Conservation (phyloP, 1,140 invertebrate genomes). For the Formica exsecta region DNA sequence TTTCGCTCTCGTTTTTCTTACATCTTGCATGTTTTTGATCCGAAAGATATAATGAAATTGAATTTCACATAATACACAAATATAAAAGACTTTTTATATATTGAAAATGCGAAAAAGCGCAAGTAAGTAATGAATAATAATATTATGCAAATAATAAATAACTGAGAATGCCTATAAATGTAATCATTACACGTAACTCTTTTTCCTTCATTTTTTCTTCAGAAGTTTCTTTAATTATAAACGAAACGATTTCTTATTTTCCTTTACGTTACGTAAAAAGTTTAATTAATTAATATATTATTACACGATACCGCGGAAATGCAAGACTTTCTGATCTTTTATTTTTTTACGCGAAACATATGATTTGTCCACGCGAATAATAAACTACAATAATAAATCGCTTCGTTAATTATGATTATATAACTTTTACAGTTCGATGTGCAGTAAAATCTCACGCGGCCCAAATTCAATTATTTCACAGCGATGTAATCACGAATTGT, state of each 20-base stretch:
- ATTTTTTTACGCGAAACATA: not conserved
- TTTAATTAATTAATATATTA: slow-evolving; percentile 6
- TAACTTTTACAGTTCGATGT: slow-evolving; percentile 16
- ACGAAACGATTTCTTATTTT: not conserved
- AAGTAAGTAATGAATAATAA: not conserved
- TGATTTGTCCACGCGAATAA: not conserved
- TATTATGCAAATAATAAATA: not conserved
- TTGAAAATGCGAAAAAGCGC: too few relatives aligned
- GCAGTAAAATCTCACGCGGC: slow-evolving; percentile 5
- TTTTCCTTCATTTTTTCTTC: not conserved
- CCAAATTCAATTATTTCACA: slow-evolving; percentile 20
- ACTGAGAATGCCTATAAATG: not conserved
- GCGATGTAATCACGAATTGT: not conserved
- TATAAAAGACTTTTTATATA: not conserved
- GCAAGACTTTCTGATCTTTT: slow-evolving; percentile 17
- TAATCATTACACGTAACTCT: too few relatives aligned
- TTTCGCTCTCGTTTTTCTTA: not conserved
- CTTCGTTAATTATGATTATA: slow-evolving; percentile 43
- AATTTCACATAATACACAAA: not conserved
- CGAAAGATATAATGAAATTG: not conserved
- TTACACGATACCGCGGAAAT: slow-evolving; percentile 8
- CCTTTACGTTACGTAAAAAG: slow-evolving; percentile 3
- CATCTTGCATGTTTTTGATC: not conserved
- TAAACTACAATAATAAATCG: slow-evolving; percentile 28
- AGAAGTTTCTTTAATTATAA: not conserved